Evolutionary conservation across 2,888 invertebrate species (phyloP).

Genomic region (Cylindroiulus punctatus): DNA sequence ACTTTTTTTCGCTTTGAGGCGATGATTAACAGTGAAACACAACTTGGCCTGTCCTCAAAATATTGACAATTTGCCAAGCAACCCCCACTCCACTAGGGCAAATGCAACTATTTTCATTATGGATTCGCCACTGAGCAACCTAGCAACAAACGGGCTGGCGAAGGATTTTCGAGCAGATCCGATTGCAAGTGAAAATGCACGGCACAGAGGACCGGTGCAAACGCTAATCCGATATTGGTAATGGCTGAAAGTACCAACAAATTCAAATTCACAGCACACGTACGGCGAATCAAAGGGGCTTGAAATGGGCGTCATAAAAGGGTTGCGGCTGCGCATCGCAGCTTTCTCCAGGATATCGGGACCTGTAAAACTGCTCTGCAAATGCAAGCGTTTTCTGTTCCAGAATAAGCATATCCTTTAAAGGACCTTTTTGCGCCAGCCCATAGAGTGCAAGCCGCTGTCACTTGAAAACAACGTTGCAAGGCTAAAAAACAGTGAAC

Average conservation of each 20-base stretch:
- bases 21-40: conserved; percentile 15
- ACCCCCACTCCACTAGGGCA: neutral
- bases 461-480: too few relatives aligned
- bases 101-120: conserved; percentile 34
- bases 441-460: too few relatives aligned
- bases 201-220: neutral
- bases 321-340: neutral
- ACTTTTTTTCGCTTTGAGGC: neutral
- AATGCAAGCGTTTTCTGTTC: neutral
- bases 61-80: conserved; percentile 34
- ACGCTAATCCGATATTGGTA: neutral
- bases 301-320: neutral
- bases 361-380: neutral
- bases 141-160: conserved; percentile 24
- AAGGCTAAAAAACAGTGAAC: too few relatives aligned
- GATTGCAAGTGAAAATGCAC: neutral
- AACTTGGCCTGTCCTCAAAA: neutral
- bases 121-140: conserved; percentile 9
- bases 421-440: neutral
- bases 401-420: neutral
- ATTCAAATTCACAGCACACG: neutral
- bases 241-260: neutral
- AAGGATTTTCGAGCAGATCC: conserved; percentile 21
- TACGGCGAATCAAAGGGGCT: neutral
- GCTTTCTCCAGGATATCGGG: neutral